Conservation (phyloP, 1,140 invertebrate species). For the Drosophila ambigua region DNA sequence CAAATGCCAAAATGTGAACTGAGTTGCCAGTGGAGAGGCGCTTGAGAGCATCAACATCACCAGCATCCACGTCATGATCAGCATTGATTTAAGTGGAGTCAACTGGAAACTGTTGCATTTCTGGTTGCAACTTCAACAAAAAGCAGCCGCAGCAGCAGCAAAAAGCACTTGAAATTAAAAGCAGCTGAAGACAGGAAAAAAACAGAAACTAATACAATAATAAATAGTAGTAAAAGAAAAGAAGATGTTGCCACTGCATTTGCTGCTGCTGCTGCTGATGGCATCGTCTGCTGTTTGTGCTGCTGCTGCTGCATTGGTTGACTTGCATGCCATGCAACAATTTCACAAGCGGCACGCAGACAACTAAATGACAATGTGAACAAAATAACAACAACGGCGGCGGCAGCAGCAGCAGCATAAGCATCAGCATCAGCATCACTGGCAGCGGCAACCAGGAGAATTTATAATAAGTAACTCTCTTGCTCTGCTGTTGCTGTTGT, state of each 20-base stretch:
- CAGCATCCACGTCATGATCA: constrained; percentile 44
- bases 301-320: constrained; percentile 33
- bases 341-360: constrained; percentile 79
- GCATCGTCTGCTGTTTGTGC: constrained; percentile 36
- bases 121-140: constrained; percentile 37
- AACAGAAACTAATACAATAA: constrained; percentile 54
- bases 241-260: constrained; percentile 67
- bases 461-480: constrained; percentile 69
- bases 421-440: constrained; percentile 1
- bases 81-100: constrained; percentile 73
- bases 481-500: constrained; percentile 33
- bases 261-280: constrained; percentile 38
- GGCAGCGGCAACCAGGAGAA: constrained; percentile 36
- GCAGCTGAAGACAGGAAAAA: constrained; percentile 8
- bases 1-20: constrained; percentile 80
- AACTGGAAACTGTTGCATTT: constrained; percentile 70
- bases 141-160: constrained; percentile 6
- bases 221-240: constrained; percentile 66
- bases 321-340: constrained; percentile 73
- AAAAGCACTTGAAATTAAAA: constrained; percentile 62
- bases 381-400: constrained; percentile 63
- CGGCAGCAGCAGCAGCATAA: constrained; percentile 8
- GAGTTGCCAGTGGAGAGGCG: constrained; percentile 29
- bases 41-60: constrained; percentile 38
- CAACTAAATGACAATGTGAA: constrained; percentile 80